Evolutionary conservation across 92 coral and sea anemone species (phyloP).

Genomic region (Hydrozoanthus gracilis): DNA sequence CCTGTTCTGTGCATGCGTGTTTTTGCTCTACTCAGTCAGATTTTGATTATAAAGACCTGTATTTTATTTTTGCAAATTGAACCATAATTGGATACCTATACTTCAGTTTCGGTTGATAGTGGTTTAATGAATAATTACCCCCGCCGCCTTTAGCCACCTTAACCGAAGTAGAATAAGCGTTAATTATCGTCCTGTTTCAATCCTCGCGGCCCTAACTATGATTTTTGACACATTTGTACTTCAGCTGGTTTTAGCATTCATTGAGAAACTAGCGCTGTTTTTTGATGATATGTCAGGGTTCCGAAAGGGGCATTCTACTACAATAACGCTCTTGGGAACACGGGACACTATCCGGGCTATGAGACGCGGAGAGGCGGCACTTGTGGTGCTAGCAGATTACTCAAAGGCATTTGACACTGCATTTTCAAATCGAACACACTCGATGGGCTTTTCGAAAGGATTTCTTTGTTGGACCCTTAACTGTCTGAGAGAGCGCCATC

Average conservation of each 20-base stretch:
- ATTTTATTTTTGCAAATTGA: too few species aligned
- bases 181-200: too few species aligned
- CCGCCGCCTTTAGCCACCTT: too few species aligned
- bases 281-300: neutral
- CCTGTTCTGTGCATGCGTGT: too few species aligned
- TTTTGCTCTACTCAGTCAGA: too few species aligned
- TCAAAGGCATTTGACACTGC: conserved; percentile 52
- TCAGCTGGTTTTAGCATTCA: neutral
- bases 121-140: too few species aligned
- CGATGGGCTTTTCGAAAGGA: conserved; percentile 47
- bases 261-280: neutral
- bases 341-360: conserved; percentile 36
- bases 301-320: conserved; percentile 3
- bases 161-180: too few species aligned
- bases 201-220: too few species aligned
- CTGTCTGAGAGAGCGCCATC: conserved; percentile 16
- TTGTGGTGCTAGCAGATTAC: conserved; percentile 37
- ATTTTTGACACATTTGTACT: conserved; percentile 29
- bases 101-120: too few species aligned
- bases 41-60: too few species aligned
- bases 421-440: conserved; percentile 37
- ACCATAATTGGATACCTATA: too few species aligned
- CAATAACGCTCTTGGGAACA: neutral
- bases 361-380: conserved; percentile 36
- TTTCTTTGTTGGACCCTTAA: conserved; percentile 30